These are phyloP conservation scores for Trochalopteron elliotii DNA, from an alignment of 2,113 vertebrate species.

Conservation along the genomic window DNA sequence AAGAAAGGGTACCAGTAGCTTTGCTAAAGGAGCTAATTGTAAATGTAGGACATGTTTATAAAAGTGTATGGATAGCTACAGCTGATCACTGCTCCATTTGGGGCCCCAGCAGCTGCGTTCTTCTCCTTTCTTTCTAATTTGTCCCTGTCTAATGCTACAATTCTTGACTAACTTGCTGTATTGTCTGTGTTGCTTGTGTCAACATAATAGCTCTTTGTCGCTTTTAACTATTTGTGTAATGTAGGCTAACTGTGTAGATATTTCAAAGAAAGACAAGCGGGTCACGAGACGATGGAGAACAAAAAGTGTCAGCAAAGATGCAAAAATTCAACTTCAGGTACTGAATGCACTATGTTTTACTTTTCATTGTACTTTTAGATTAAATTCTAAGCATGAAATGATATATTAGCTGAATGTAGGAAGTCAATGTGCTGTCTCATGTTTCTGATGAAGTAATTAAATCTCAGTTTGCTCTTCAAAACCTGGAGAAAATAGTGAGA, in stretches of 20 bases:
- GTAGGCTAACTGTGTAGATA: slow-evolving; percentile 99
- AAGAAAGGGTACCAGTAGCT: not conserved
- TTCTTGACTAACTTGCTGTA: slow-evolving; percentile 70
- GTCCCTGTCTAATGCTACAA: slow-evolving; percentile 10
- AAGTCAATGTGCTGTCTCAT: not conserved
- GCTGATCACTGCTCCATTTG: not conserved
- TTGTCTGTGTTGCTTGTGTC: slow-evolving; percentile 62
- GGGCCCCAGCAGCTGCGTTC: not conserved
- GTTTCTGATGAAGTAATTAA: not conserved
- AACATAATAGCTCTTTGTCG: slow-evolving; percentile 81
- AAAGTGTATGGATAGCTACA: not conserved
- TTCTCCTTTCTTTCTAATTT: slow-evolving; percentile 24
- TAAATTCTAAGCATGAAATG: not conserved
- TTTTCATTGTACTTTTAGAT: not conserved
- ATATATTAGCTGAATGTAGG: not conserved
- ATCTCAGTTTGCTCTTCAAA: not conserved
- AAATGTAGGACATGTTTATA: not conserved
- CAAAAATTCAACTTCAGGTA: slow-evolving; percentile 99
- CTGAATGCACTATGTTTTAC: slow-evolving; percentile 47
- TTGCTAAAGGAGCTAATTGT: not conserved
- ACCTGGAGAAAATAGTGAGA: not conserved
- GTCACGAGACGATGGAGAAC: slow-evolving; percentile 99
- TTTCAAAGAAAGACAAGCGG: slow-evolving; percentile 99
- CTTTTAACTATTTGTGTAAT: slow-evolving; percentile 82
- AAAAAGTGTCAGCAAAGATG: slow-evolving; percentile 99